These are phyloP conservation scores for Blera fallax DNA, from an alignment of 2,888 invertebrate genomes.

Conservation along the genomic window DNA sequence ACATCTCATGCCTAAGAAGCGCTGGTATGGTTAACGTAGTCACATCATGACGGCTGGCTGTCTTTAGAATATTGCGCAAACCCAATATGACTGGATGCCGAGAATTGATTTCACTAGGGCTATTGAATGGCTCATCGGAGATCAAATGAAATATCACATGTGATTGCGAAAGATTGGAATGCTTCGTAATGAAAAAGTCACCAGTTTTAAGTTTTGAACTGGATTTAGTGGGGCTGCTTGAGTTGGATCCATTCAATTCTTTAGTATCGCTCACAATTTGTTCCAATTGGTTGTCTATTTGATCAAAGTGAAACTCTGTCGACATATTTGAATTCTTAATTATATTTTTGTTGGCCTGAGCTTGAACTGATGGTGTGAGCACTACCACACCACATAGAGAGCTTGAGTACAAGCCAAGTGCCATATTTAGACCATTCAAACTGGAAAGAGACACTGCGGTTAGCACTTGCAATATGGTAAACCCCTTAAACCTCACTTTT, in stretches of 20 bases:
- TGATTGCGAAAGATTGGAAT: constrained; percentile 96
- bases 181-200: constrained; percentile 92
- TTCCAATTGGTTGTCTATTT: constrained; percentile 92
- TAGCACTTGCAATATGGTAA: not conserved
- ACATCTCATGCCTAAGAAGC: constrained; percentile 94
- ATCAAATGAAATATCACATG: constrained; percentile 98
- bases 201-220: constrained; percentile 87
- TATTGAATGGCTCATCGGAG: constrained; percentile 88
- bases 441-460: constrained; percentile 71
- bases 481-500: constrained; percentile 74
- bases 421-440: constrained; percentile 89
- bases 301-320: constrained; percentile 96
- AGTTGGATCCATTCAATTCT: constrained; percentile 77
- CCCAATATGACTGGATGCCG: constrained; percentile 97
- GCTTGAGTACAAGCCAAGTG: constrained; percentile 95
- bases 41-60: constrained; percentile 96
- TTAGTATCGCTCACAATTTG: constrained; percentile 85
- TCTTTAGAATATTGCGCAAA: constrained; percentile 95
- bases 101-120: constrained; percentile 93
- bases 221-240: constrained; percentile 80
- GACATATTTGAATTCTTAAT: constrained; percentile 83
- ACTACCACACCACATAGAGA: constrained; percentile 94
- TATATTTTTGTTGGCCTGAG: constrained; percentile 80
- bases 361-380: constrained; percentile 83
- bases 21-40: constrained; percentile 96